Evolutionary conservation across 2,888 invertebrate species (phyloP).

Genomic region (Lepidonotus clava): DNA sequence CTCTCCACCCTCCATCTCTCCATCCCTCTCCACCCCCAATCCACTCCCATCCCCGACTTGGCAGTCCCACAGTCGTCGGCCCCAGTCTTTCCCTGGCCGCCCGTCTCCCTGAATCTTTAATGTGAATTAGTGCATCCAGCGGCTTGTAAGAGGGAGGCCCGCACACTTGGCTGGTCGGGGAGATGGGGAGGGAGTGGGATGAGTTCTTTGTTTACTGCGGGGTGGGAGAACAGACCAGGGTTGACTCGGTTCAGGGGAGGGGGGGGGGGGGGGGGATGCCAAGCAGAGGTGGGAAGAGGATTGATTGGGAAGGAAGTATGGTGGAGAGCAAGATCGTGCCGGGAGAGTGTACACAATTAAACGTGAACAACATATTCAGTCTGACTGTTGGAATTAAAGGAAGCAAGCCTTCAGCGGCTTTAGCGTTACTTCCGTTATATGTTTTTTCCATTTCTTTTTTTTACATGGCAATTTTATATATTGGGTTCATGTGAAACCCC

Average conservation of each 20-base stretch:
- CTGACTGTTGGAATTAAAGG: too few species aligned
- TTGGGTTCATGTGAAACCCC: too few species aligned
- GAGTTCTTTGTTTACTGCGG: background rate
- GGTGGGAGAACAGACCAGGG: background rate
- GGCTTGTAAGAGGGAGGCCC: background rate
- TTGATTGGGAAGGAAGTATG: too few species aligned
- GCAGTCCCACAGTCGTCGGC: background rate
- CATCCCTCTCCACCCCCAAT: background rate
- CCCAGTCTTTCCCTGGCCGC: background rate
- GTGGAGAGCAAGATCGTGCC: too few species aligned
- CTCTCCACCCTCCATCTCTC: background rate
- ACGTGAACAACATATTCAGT: too few species aligned
- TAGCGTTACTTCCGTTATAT: too few species aligned
- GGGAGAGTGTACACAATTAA: too few species aligned
- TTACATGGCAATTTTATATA: too few species aligned
- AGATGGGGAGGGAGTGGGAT: background rate
- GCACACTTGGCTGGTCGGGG: slow-evolving; percentile 1
- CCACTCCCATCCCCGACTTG: background rate
- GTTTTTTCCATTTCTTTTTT: too few species aligned
- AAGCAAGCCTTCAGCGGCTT: too few species aligned
- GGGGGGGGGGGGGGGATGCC: too few species aligned
- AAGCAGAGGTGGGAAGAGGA: too few species aligned
- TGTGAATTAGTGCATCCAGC: slow-evolving; percentile 7
- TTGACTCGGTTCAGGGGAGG: background rate
- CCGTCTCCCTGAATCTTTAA: background rate